Evolutionary conservation across 2,797 vertebrate species (phyloP).

Genomic region (Catostomus latipinnis): DNA sequence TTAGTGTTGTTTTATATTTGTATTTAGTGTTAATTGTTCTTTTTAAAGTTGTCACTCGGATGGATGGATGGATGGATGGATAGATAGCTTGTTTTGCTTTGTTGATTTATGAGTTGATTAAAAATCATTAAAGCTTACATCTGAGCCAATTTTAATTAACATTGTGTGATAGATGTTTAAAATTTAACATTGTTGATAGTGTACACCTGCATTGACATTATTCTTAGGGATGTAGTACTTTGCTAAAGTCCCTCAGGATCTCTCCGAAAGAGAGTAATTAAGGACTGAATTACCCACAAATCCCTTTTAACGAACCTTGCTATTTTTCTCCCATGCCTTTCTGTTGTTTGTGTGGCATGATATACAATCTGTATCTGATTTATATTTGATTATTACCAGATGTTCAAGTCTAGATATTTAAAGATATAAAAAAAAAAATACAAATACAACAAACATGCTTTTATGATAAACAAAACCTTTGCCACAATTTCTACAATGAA

Average conservation of each 20-base stretch:
- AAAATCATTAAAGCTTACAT: slow-evolving; percentile 50
- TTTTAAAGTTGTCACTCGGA: too few relatives aligned
- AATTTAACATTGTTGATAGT: slow-evolving; percentile 24
- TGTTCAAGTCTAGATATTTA: not conserved
- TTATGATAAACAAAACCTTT: not conserved
- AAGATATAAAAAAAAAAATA: not conserved
- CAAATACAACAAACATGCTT: not conserved
- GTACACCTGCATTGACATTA: slow-evolving; percentile 33
- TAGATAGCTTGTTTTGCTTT: not conserved
- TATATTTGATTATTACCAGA: not conserved
- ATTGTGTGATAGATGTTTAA: slow-evolving; percentile 35
- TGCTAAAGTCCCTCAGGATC: slow-evolving; percentile 20
- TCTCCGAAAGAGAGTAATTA: slow-evolving; percentile 28
- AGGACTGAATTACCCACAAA: slow-evolving; percentile 3
- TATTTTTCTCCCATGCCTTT: not conserved
- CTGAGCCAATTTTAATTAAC: slow-evolving; percentile 32
- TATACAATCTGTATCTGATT: not conserved
- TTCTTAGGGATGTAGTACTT: slow-evolving; percentile 16
- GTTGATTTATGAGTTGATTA: slow-evolving; percentile 53
- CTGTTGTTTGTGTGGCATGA: not conserved
- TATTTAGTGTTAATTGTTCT: too few relatives aligned
- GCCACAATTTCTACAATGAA: not conserved
- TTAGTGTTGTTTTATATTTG: too few relatives aligned
- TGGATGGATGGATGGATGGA: slow-evolving; percentile 6
- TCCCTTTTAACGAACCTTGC: not conserved